phyloP scores from a whole-genome alignment of 1,140 invertebrate species.

The Magallana angulata region DNA sequence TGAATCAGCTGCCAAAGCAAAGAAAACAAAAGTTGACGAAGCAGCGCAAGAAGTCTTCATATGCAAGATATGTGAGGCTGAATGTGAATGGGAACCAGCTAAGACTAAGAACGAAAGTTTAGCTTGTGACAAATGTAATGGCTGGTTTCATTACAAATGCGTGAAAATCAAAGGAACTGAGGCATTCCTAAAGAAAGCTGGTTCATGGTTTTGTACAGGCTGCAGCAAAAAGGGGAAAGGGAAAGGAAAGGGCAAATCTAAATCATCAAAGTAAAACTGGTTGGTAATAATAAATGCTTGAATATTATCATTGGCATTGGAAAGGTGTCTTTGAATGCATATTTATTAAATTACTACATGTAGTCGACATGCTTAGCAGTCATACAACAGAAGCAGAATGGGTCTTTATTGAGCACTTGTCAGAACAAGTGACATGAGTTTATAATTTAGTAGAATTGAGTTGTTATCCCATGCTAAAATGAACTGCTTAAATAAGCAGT shows the following conservation, averaged over 20 bases:
- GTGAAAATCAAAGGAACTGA: constrained; percentile 46
- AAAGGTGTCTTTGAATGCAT: constrained; percentile 40
- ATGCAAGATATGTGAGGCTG: constrained; percentile 15
- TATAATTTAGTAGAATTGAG: too few species aligned
- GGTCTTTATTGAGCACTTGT: neutral
- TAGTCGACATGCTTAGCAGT: too few species aligned
- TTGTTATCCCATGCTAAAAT: too few species aligned
- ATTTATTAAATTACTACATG: too few species aligned
- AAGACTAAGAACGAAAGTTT: constrained; percentile 41
- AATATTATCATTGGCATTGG: constrained; percentile 22
- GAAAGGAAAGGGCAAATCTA: constrained; percentile 41
- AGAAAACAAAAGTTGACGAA: constrained; percentile 36
- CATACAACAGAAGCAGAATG: too few species aligned
- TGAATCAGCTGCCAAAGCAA: constrained; percentile 23
- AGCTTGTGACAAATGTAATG: constrained; percentile 46
- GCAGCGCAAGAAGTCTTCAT: constrained; percentile 34
- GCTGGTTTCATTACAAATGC: constrained; percentile 46
- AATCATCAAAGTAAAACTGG: constrained; percentile 26
- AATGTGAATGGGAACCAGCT: constrained; percentile 49
- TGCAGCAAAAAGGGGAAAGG: constrained; percentile 44
- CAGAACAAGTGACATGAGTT: neutral
- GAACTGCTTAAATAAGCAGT: too few species aligned
- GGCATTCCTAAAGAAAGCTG: constrained; percentile 32
- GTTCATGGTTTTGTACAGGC: constrained; percentile 4
- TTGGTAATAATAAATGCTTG: constrained; percentile 18